A percentile compares a stretch with the other conserved stretches of the same genome.
These are phyloP conservation scores for Mormyrops boulengeri DNA, from an alignment of 2,797 vertebrate species.

Conservation along the genomic window DNA sequence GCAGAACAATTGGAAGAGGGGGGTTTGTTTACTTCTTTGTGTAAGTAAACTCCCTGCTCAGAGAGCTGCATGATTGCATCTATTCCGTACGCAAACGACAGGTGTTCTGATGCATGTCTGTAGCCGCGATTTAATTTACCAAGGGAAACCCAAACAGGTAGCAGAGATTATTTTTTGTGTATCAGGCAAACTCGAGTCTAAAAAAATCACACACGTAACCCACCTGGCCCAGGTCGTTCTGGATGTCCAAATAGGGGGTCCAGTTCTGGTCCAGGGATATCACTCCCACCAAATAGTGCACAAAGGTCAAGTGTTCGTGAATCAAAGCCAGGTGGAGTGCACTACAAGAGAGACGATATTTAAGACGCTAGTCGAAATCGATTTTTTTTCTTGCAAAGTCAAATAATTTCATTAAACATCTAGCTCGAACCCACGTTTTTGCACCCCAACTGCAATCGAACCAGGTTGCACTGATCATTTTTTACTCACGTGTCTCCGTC, in stretches of 20 bases:
- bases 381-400: background rate
- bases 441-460: background rate
- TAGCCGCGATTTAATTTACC: background rate
- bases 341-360: conserved; percentile 33
- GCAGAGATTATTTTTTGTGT: background rate
- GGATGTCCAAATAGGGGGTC: conserved; percentile 60
- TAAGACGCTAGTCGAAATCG: background rate
- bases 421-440: background rate
- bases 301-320: conserved; percentile 61
- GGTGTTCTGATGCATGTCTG: background rate
- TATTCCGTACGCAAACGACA: background rate
- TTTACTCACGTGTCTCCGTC: conserved; percentile 69
- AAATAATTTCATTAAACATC: background rate
- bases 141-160: background rate
- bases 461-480: background rate
- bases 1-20: background rate
- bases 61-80: background rate
- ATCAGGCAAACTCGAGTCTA: background rate
- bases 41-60: background rate
- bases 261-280: conserved; percentile 42
- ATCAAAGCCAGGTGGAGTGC: conserved; percentile 65
- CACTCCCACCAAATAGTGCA: conserved; percentile 55
- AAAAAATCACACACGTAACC: conserved; percentile 11
- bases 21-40: background rate
- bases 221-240: conserved; percentile 69